A percentile compares a stretch with the other conserved stretches of the same genome.
phyloP scores from a whole-genome alignment of 2,888 invertebrate genomes.

The Dynastes maya region DNA sequence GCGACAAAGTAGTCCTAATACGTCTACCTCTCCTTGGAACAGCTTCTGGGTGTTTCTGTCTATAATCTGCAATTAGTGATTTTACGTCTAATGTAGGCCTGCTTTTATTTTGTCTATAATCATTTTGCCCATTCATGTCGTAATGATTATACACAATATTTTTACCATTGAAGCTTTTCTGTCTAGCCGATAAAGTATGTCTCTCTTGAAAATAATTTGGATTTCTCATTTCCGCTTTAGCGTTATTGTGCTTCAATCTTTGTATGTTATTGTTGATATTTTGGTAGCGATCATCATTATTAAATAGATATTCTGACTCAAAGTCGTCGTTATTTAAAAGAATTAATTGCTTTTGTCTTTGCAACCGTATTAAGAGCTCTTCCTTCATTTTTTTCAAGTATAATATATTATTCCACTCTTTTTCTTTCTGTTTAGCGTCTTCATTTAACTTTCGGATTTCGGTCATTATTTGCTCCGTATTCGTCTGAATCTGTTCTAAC shows the following conservation, averaged over 20 bases:
- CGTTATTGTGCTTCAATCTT: slow-evolving; percentile 20
- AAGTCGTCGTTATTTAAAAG: slow-evolving; percentile 56
- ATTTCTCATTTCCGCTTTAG: slow-evolving; percentile 29
- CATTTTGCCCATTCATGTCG: slow-evolving; percentile 61
- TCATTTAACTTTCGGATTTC: slow-evolving; percentile 83
- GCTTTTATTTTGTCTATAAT: slow-evolving; percentile 74
- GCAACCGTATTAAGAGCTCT: slow-evolving; percentile 82
- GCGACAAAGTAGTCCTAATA: slow-evolving; percentile 73
- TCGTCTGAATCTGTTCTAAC: slow-evolving; percentile 76
- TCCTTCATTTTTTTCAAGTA: slow-evolving; percentile 89
- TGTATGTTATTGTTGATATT: slow-evolving; percentile 38
- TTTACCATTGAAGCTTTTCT: slow-evolving; percentile 48
- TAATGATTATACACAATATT: slow-evolving; percentile 39
- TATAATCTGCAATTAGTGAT: slow-evolving; percentile 86
- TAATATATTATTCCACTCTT: slow-evolving; percentile 89
- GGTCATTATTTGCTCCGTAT: slow-evolving; percentile 77
- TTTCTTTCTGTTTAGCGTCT: slow-evolving; percentile 85
- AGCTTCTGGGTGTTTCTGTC: slow-evolving; percentile 83
- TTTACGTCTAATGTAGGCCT: slow-evolving; percentile 87
- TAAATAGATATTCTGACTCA: slow-evolving; percentile 44
- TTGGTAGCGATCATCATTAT: slow-evolving; percentile 37
- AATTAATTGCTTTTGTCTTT: slow-evolving; percentile 80
- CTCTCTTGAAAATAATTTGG: slow-evolving; percentile 24
- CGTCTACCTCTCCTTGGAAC: slow-evolving; percentile 80
- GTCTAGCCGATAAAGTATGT: slow-evolving; percentile 17